A percentile compares a stretch with the other conserved stretches of the same genome.
Conservation (phyloP, 2,888 invertebrate genomes). For the Blastobasis adustella region DNA sequence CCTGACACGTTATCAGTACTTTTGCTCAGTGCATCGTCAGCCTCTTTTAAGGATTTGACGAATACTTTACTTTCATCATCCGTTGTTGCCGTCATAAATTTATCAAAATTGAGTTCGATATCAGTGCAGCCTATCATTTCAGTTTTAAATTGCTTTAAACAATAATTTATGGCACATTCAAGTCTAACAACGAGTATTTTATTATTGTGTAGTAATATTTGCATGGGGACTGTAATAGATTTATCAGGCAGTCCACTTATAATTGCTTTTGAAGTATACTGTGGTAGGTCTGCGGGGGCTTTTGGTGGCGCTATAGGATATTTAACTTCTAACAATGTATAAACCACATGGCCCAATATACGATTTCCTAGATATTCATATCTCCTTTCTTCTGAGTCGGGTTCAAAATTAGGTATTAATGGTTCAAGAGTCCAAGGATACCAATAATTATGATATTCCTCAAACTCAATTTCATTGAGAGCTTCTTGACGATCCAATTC, state of each 20-base stretch:
- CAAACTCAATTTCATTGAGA: constrained; percentile 71
- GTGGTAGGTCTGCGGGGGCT: constrained; percentile 47
- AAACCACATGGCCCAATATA: constrained; percentile 69
- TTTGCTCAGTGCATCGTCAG: constrained; percentile 39
- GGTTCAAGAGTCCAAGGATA: constrained; percentile 71
- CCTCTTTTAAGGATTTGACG: constrained; percentile 46
- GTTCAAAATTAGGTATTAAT: constrained; percentile 53
- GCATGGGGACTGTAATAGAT: constrained; percentile 50
- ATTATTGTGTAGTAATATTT: constrained; percentile 45
- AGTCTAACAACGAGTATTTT: constrained; percentile 59
- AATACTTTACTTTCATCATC: constrained; percentile 49
- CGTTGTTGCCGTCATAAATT: constrained; percentile 37
- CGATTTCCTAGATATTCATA: constrained; percentile 55
- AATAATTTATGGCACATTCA: constrained; percentile 74
- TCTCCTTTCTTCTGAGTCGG: constrained; percentile 56
- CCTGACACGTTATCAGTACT: constrained; percentile 31
- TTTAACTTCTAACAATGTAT: constrained; percentile 64
- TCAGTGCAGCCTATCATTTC: constrained; percentile 70
- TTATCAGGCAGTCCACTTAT: constrained; percentile 59
- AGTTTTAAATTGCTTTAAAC: constrained; percentile 65
- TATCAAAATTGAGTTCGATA: constrained; percentile 59
- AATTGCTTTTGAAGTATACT: constrained; percentile 48
- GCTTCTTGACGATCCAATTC: constrained; percentile 71
- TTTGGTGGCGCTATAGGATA: constrained; percentile 53
- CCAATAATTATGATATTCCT: constrained; percentile 68